These are phyloP conservation scores for Halichoeres trimaculatus DNA, from an alignment of 2,113 vertebrate genomes.

Conservation along the genomic window DNA sequence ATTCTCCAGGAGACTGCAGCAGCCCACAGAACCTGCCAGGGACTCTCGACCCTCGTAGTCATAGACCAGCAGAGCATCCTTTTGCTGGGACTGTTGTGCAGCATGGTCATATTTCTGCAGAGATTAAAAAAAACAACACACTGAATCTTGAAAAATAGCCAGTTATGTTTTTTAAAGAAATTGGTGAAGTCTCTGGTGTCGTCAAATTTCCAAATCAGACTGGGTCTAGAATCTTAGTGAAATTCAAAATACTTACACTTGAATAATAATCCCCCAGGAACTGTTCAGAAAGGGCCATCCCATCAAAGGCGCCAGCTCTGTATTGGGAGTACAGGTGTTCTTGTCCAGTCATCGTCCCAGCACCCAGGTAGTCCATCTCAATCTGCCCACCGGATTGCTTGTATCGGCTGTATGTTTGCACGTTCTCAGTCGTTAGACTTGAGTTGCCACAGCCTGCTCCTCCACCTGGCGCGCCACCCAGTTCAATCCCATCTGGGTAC, in stretches of 20 bases:
- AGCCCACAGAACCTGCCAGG: slow-evolving; percentile 88
- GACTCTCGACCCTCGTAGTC: slow-evolving; percentile 88
- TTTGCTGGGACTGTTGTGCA: slow-evolving; percentile 54
- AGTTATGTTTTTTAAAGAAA: too few species aligned
- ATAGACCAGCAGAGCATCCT: slow-evolving; percentile 84
- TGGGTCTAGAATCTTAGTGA: neutral
- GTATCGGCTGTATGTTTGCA: slow-evolving; percentile 29
- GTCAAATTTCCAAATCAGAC: neutral
- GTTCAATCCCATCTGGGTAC: neutral
- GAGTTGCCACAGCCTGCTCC: neutral
- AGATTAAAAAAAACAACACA: slow-evolving; percentile 15
- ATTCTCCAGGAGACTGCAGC: slow-evolving; percentile 90
- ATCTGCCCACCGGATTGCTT: neutral
- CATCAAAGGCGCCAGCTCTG: slow-evolving; percentile 26
- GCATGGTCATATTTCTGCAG: slow-evolving; percentile 88
- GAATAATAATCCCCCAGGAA: slow-evolving; percentile 77
- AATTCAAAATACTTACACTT: slow-evolving; percentile 65
- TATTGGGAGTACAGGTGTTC: slow-evolving; percentile 14
- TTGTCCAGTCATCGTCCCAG: slow-evolving; percentile 28
- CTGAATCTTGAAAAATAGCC: too few species aligned
- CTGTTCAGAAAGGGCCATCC: slow-evolving; percentile 71
- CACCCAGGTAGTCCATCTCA: neutral
- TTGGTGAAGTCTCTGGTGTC: too few species aligned
- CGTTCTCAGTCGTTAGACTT: slow-evolving; percentile 18
- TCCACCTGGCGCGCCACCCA: neutral